Evolutionary conservation across 2,797 vertebrate genomes (phyloP), one percentile per base, ranked within the genome.

Genomic region (Valencia hispanica): DNA sequence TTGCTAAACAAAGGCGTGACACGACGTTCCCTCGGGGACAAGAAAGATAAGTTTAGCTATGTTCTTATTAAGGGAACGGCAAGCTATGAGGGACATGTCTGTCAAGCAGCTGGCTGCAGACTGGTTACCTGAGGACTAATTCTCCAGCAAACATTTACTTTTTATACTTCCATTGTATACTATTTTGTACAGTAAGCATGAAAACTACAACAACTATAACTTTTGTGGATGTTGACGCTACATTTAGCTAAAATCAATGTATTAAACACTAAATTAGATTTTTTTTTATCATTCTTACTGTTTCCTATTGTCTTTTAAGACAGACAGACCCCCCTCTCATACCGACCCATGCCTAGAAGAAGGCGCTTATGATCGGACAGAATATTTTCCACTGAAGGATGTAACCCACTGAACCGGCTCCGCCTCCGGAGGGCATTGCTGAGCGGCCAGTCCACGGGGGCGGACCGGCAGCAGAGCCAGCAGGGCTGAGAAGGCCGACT

Each of bases 351-450:
- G 68, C 43, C 36, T 34, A 34, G 45, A 51, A 53, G 39, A 78
- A 45, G 61, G 77, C 79, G 73, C n/a, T n/a, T 69, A 76, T 70
- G 61, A 69, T 39, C 48, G 27, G 47, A 43, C 17, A 57, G 32
- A 39, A 22, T 65, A 3, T 48, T 36, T 84, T 68, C 51, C 66
- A 39, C 41, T 27, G 41, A 9, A 30, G 34, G 27, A 70, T 66
- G 27, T 30, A n/a, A 39, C 39, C 48, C 63, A 68, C 34, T 45
- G 34, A 70, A 53, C 27, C n/a, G 50, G 57, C 32, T 2, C 59
- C 30, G 17, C 80, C 90, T 79, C 50, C 72, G 81, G 85, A 57
- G 80, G 78, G 79, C 82, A 45, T 47, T 66, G 20, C 53, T 25
- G 75, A 78, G 75, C 8, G 36, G 11, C 34, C 2, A 5, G n/a